These are phyloP conservation scores for Pantelozetes paolii DNA, from an alignment of 2,888 invertebrate species.

Conservation along the genomic window DNA sequence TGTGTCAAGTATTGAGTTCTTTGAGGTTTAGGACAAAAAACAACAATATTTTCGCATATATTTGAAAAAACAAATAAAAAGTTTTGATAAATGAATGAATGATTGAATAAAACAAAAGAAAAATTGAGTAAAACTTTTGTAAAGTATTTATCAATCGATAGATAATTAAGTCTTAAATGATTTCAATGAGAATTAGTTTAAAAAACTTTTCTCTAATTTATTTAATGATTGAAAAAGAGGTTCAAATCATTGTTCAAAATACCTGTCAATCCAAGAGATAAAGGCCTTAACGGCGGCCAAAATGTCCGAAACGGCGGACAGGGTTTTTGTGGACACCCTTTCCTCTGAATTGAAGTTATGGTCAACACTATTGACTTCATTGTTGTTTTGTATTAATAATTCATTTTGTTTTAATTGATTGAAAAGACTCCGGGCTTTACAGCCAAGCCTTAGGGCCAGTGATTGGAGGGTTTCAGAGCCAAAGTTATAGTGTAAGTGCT, in stretches of 20 bases:
- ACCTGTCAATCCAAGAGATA: constrained; percentile 78
- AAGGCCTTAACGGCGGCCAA: constrained; percentile 79
- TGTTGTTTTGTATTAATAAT: constrained; percentile 40
- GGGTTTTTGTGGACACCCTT: constrained; percentile 69
- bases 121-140: too few relatives aligned
- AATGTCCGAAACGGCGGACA: constrained; percentile 79
- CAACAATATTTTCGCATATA: too few relatives aligned
- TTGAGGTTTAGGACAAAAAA: neutral
- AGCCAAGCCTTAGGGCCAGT: constrained; percentile 75
- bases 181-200: too few relatives aligned
- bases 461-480: constrained; percentile 87
- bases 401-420: constrained; percentile 59
- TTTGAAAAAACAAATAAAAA: neutral
- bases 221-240: neutral
- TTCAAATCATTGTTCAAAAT: neutral
- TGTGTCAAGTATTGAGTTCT: constrained; percentile 17
- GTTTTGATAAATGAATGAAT: neutral
- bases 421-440: constrained; percentile 71
- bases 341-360: constrained; percentile 44
- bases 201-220: too few relatives aligned
- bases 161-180: too few relatives aligned
- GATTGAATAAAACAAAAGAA: neutral
- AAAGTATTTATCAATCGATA: too few relatives aligned
- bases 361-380: constrained; percentile 40
- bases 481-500: constrained; percentile 87